Evolutionary conservation across 2,888 invertebrate genomes (phyloP).

Genomic region (Poecilus cupreus): DNA sequence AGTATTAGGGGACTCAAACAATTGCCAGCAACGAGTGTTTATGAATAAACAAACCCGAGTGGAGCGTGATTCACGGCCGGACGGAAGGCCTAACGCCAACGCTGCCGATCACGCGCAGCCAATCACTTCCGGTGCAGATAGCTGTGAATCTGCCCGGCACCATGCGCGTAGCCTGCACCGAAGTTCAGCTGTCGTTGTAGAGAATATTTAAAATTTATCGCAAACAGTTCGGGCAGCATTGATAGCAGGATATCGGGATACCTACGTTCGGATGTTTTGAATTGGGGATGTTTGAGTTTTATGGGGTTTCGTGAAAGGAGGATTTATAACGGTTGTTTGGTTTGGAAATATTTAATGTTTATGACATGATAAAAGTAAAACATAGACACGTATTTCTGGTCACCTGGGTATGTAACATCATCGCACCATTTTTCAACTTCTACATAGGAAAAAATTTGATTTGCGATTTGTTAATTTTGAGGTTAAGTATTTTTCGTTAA

Average conservation of each 20-base stretch:
- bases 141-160: no score
- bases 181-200: no score
- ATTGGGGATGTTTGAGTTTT: not conserved
- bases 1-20: no score
- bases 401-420: no score
- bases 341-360: not conserved
- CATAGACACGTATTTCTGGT: no score
- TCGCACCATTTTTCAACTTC: no score
- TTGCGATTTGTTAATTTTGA: no score
- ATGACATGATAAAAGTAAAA: not conserved
- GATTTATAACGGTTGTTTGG: not conserved
- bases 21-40: not conserved
- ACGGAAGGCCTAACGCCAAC: not conserved
- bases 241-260: not conserved
- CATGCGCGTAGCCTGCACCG: no score
- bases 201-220: constrained; percentile 18
- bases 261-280: not conserved
- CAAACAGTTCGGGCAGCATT: not conserved
- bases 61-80: not conserved
- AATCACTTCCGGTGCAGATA: not conserved
- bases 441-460: no score
- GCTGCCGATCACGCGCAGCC: not conserved
- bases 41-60: not conserved
- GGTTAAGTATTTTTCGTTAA: no score
- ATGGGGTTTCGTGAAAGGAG: not conserved